Evolutionary conservation across 2,888 invertebrate genomes (phyloP).

Genomic region (Acleris sparsana): DNA sequence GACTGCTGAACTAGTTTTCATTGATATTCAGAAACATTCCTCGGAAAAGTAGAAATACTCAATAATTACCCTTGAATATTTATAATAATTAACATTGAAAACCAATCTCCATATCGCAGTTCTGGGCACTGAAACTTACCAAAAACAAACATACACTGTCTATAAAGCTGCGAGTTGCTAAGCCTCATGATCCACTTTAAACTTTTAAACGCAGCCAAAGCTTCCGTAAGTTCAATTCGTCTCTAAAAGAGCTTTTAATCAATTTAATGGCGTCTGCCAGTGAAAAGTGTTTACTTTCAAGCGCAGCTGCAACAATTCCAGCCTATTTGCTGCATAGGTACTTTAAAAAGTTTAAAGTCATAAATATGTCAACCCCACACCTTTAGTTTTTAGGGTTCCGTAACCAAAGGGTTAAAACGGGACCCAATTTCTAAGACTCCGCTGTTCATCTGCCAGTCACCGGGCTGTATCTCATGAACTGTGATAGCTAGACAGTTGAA

Average conservation of each 20-base stretch:
- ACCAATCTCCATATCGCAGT: too few species aligned
- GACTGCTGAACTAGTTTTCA: too few species aligned
- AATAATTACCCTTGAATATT: too few species aligned
- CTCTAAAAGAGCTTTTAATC: constrained; percentile 34
- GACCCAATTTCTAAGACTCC: too few species aligned
- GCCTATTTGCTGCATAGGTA: constrained; percentile 4
- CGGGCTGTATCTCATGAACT: too few species aligned
- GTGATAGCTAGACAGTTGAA: too few species aligned
- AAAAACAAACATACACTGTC: neutral
- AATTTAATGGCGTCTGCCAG: constrained; percentile 36
- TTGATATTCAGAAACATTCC: too few species aligned
- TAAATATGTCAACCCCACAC: neutral
- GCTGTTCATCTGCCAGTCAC: too few species aligned
- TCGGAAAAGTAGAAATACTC: too few species aligned
- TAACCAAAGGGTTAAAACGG: too few species aligned
- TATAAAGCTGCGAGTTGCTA: neutral
- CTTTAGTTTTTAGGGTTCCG: too few species aligned
- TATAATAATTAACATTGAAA: too few species aligned
- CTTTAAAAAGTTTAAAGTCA: neutral
- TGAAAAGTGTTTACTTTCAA: constrained; percentile 35
- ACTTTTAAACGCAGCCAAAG: constrained; percentile 26
- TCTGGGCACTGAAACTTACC: neutral
- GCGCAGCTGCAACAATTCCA: constrained; percentile 4
- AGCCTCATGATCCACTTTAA: constrained; percentile 21
- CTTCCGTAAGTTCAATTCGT: constrained; percentile 31